Evolutionary conservation across 2,113 vertebrate genomes (phyloP).

Genomic region (Chunga burmeisteri): DNA sequence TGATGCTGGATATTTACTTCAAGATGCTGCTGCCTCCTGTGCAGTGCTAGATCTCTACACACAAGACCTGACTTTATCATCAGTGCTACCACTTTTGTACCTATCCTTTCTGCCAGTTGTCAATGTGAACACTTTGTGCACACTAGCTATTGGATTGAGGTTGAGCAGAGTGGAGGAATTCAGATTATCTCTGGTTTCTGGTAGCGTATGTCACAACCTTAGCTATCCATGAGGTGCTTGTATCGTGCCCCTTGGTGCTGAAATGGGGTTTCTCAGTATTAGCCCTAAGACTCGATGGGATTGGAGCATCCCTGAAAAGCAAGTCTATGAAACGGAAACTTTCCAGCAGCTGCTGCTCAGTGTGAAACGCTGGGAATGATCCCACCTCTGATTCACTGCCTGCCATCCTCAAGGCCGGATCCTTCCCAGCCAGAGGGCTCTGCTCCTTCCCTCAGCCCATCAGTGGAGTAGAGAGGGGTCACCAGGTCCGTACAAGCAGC

Average conservation of each 20-base stretch:
- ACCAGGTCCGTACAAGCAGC: neutral
- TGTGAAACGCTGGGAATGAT: neutral
- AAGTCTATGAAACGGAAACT: neutral
- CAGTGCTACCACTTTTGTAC: neutral
- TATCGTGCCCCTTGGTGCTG: accelerated
- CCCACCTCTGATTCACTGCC: neutral
- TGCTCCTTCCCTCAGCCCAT: neutral
- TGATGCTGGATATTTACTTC: neutral
- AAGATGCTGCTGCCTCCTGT: neutral
- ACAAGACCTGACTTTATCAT: neutral
- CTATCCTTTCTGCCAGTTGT: accelerated
- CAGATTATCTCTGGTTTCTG: neutral
- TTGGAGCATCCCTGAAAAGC: neutral
- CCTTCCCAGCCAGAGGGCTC: neutral
- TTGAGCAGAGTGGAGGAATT: neutral
- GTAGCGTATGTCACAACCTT: neutral
- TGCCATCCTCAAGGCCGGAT: accelerated
- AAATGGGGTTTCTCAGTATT: neutral
- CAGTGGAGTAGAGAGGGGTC: neutral
- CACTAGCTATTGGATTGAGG: accelerated
- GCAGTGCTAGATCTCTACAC: neutral
- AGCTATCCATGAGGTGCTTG: neutral
- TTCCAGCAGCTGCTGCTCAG: neutral
- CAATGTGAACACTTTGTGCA: accelerated
- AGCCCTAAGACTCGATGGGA: neutral